These are phyloP conservation scores for Cydia splendana DNA, from an alignment of 1,140 invertebrate species.

Conservation along the genomic window DNA sequence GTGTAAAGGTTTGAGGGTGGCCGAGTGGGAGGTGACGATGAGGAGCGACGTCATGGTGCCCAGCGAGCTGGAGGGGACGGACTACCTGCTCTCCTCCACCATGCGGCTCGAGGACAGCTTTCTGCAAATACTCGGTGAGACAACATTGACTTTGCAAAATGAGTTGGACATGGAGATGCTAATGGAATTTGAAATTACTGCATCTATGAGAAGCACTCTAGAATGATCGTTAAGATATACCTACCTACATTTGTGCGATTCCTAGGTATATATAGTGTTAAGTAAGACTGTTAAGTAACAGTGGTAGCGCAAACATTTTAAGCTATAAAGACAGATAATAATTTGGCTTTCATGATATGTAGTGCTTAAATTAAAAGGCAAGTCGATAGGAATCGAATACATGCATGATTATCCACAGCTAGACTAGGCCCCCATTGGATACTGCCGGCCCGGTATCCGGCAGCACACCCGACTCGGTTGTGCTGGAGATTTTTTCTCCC, in stretches of 20 bases:
- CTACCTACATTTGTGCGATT: neutral
- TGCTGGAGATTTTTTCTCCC: no score
- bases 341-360: no score
- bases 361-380: no score
- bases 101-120: constrained; percentile 81
- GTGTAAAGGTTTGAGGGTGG: constrained; percentile 11
- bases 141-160: constrained; percentile 24
- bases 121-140: constrained; percentile 81
- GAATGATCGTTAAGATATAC: neutral
- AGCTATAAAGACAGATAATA: no score
- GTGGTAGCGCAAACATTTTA: no score
- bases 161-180: neutral
- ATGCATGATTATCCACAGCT: neutral
- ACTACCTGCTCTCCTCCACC: constrained; percentile 82
- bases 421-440: no score
- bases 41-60: constrained; percentile 76
- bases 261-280: neutral
- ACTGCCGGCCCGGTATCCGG: no score
- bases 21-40: constrained; percentile 57
- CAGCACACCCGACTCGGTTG: no score
- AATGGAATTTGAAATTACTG: constrained; percentile 18
- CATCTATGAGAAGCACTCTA: neutral
- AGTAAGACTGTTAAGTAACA: no score
- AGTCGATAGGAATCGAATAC: neutral
- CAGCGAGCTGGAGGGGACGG: constrained; percentile 81